Conservation (phyloP, 2,797 vertebrate genomes). For the Liasis olivaceus region DNA sequence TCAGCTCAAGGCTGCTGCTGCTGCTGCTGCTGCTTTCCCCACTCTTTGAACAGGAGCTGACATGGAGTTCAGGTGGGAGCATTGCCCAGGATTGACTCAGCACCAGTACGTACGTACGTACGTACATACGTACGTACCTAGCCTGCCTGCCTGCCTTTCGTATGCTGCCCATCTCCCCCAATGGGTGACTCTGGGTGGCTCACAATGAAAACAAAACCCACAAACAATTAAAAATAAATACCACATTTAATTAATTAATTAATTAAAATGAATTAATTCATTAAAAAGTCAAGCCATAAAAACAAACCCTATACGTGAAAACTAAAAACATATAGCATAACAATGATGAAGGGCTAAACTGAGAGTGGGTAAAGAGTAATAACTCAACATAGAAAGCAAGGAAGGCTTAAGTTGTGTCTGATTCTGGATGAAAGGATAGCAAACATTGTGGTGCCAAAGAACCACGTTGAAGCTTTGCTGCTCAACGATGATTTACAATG, state of each 20-base stretch:
- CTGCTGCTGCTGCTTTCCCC: background rate
- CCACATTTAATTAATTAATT: too few relatives aligned
- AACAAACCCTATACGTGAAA: too few relatives aligned
- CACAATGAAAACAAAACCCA: too few relatives aligned
- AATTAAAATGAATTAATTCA: too few relatives aligned
- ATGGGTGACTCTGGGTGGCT: too few relatives aligned
- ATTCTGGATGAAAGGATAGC: background rate
- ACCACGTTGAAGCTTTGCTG: background rate
- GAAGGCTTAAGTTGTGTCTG: background rate
- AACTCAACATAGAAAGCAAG: background rate
- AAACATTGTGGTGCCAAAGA: background rate
- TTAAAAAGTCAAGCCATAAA: too few relatives aligned
- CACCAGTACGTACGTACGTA: background rate
- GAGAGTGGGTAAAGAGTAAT: background rate
- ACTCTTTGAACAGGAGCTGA: background rate
- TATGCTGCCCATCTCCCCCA: too few relatives aligned
- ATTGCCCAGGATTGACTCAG: background rate
- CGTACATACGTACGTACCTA: too few relatives aligned
- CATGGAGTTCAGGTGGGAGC: background rate
- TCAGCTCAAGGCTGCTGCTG: background rate
- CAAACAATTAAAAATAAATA: too few relatives aligned
- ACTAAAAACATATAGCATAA: background rate
- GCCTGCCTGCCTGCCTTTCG: too few relatives aligned
- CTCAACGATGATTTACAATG: background rate
- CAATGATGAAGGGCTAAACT: background rate